Base-by-base conservation (phyloP, 2,888 invertebrate genomes). In the Plagodis dolabraria region DNA sequence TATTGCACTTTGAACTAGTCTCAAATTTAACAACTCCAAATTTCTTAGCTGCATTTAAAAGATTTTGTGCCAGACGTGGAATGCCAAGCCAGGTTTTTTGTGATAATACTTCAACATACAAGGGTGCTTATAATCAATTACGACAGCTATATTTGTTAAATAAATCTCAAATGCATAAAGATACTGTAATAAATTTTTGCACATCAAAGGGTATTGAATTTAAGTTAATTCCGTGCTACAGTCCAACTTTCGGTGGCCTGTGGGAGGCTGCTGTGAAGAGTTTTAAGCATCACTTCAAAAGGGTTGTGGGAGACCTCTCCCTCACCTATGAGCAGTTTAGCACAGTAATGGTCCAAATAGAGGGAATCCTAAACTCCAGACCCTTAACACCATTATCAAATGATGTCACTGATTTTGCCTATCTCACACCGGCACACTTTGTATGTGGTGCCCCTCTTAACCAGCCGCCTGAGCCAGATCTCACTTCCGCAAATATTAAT, bases 181-280 rank as follows among this genome's bases (percentile, higher is more conserved):
- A n/a, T n/a, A n/a, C n/a, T n/a, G n/a, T n/a, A n/a, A n/a, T n/a
- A n/a, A n/a, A n/a, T n/a, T n/a, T n/a, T n/a, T n/a, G n/a, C n/a
- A n/a, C n/a, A n/a, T n/a, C n/a, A n/a, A n/a, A n/a, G n/a, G n/a
- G n/a, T n/a, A n/a, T n/a, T n/a, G n/a, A n/a, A n/a, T n/a, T n/a
- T n/a, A n/a, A n/a, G n/a, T n/a, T n/a, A n/a, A n/a, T n/a, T n/a
- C 60, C 47, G 49, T 10, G 43, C 5, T 40, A 40, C 40, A 9
- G 9, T 5, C 40, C 40, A 9, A 40, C 40, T 7, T 55, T 62
- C 45, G 62, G 48, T 5, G 57, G 62, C 0, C 46, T 58, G 0
- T 54, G 52, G 52, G 63, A 58, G 33, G 49, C 48, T 9, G 54
- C 35, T 6, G 57, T 63, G n/a, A 53, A 55, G n/a, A 57, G 57